Evolutionary conservation across 2,113 vertebrate genomes (phyloP).

Genomic region (Microcebus murinus): DNA sequence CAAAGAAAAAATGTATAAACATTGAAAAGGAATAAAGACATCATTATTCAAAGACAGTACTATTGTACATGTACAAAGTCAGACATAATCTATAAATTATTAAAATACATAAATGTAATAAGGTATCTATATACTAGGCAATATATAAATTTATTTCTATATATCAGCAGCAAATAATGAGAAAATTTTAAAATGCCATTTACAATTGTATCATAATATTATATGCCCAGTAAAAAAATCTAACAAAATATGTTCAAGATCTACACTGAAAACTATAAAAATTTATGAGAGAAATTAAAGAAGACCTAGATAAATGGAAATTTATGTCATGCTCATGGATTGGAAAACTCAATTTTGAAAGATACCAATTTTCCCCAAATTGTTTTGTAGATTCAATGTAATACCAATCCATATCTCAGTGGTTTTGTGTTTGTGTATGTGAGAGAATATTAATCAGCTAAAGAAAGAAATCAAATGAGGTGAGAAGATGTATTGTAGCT

Average conservation of each 20-base stretch:
- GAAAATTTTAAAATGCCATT: neutral
- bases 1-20: conserved; percentile 29
- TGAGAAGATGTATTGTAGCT: neutral
- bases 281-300: neutral
- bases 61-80: neutral
- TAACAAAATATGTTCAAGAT: neutral
- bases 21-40: neutral
- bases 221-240: neutral
- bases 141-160: neutral
- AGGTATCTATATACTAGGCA: neutral
- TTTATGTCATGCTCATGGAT: neutral
- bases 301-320: neutral
- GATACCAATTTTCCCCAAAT: neutral
- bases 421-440: neutral
- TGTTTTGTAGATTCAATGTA: neutral
- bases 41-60: neutral
- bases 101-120: neutral
- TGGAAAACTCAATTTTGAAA: neutral
- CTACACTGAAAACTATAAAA: neutral
- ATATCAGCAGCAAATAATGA: neutral
- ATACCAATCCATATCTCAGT: neutral
- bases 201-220: neutral
- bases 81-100: neutral
- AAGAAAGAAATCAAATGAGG: conserved; percentile 12
- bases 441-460: neutral